Evolutionary conservation across 2,797 vertebrate genomes (phyloP).

Genomic region (Acanthis flammea): DNA sequence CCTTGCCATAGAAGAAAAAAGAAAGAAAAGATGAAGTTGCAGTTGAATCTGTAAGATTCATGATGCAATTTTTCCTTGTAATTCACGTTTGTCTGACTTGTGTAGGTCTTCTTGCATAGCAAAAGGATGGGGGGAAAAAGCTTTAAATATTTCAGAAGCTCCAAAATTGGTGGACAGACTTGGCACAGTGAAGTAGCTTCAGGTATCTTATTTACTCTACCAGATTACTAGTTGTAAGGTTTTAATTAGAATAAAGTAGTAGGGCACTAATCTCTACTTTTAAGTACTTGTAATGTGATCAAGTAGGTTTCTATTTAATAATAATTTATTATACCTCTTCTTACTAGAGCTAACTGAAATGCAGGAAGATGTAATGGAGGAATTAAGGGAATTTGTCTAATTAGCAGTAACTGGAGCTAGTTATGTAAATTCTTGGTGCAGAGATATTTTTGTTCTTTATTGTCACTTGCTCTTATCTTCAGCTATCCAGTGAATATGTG

Average conservation of each 20-base stretch:
- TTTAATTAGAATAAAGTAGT: background rate
- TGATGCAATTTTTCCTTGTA: background rate
- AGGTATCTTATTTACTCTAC: background rate
- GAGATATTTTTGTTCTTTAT: background rate
- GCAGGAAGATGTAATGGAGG: background rate
- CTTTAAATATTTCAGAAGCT: background rate
- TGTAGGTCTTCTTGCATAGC: background rate
- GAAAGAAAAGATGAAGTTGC: background rate
- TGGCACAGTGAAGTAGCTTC: background rate
- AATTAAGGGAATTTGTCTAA: background rate
- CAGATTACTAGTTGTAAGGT: background rate
- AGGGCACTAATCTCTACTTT: background rate
- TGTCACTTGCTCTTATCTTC: background rate
- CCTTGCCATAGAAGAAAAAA: background rate
- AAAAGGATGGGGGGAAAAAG: background rate
- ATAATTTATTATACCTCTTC: background rate
- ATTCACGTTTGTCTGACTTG: background rate
- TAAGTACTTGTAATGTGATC: background rate
- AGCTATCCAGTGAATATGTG: background rate
- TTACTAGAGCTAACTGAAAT: background rate
- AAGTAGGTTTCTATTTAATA: background rate
- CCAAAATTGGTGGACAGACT: background rate
- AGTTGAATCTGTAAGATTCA: background rate
- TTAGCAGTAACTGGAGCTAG: background rate
- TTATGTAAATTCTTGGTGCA: conserved; percentile 17